Conservation (phyloP, 2,113 vertebrate species). For the Rhinopomastus cyanomelas region DNA sequence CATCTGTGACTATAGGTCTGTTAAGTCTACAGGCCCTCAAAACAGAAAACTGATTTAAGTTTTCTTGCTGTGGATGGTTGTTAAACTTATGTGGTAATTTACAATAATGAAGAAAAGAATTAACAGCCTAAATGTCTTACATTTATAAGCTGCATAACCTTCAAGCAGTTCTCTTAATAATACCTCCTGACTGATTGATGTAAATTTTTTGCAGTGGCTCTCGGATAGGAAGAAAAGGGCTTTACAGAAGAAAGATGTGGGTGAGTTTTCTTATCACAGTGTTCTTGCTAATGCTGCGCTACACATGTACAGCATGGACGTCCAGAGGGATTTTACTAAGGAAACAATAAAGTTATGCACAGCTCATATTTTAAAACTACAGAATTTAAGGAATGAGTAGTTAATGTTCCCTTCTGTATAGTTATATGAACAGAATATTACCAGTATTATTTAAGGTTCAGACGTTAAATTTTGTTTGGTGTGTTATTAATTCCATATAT, state of each 20-base stretch:
- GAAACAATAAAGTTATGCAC: background rate
- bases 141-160: background rate
- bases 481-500: background rate
- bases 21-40: no score
- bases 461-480: background rate
- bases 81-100: background rate
- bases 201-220: conserved; percentile 83
- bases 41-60: accelerated
- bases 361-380: background rate
- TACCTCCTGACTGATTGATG: background rate
- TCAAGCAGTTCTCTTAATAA: background rate
- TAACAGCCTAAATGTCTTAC: background rate
- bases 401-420: background rate
- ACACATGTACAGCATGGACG: accelerated
- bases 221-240: conserved; percentile 94
- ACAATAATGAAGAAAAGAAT: background rate
- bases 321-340: background rate
- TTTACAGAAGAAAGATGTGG: conserved; percentile 93
- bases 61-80: background rate
- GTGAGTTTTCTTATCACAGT: conserved; percentile 72
- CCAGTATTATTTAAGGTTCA: background rate
- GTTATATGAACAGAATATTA: background rate
- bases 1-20: accelerated
- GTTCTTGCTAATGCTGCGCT: accelerated
- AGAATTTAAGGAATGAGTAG: background rate